Evolutionary conservation across 2,113 vertebrate genomes (phyloP).

Genomic region (Atrichornis clamosus): DNA sequence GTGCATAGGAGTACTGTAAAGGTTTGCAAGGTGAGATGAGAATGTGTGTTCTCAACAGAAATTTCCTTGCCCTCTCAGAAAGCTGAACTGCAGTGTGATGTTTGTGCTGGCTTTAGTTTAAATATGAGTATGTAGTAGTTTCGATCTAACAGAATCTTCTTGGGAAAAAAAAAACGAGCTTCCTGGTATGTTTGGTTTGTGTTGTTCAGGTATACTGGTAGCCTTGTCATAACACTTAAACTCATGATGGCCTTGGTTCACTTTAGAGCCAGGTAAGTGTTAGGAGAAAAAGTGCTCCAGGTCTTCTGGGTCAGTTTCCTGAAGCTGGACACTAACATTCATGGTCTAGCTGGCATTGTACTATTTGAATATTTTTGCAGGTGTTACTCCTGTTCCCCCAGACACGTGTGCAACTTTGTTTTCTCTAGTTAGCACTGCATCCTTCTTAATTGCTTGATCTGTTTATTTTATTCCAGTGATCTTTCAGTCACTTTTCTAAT

Average conservation of each 20-base stretch:
- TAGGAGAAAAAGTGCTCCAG: background rate
- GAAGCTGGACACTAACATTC: background rate
- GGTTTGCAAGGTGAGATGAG: background rate
- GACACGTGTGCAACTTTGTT: background rate
- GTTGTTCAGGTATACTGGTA: background rate
- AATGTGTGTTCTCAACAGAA: background rate
- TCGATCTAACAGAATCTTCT: background rate
- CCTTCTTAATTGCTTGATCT: background rate
- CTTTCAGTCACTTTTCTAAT: too few species aligned
- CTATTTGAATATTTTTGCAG: background rate
- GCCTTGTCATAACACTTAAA: background rate
- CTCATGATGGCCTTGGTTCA: background rate
- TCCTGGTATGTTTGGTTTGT: background rate
- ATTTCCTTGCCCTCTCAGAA: background rate
- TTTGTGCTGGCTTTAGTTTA: background rate
- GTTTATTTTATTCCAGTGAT: background rate
- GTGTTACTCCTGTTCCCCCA: background rate
- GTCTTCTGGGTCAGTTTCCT: background rate
- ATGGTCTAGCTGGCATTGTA: background rate
- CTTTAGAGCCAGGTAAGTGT: background rate
- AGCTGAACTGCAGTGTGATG: background rate
- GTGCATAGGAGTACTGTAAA: background rate
- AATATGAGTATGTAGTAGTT: background rate
- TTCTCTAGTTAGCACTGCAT: fast-evolving
- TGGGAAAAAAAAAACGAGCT: fast-evolving